Evolutionary conservation across 2,888 invertebrate species (phyloP).

Genomic region (Ptycholaimellus sp.): DNA sequence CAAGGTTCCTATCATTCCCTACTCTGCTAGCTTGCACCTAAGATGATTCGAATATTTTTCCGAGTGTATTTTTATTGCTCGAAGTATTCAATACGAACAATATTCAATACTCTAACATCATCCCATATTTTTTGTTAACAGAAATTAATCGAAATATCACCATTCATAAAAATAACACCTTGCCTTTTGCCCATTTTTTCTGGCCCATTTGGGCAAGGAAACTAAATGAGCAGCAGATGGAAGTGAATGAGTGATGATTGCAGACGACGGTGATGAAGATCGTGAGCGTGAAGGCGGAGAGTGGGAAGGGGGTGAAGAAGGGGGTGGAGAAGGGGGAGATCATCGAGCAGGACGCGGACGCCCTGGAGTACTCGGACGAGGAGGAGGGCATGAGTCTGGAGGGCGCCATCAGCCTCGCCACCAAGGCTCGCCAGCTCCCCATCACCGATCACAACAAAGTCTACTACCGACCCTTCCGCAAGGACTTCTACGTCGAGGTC

Average conservation of each 20-base stretch:
- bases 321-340: constrained; percentile 54
- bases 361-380: constrained; percentile 63
- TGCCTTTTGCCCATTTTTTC: too few species aligned
- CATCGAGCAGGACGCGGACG: constrained; percentile 95
- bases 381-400: constrained; percentile 83
- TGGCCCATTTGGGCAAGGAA: too few species aligned
- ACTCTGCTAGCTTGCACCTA: too few species aligned
- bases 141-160: constrained; percentile 9
- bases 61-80: too few species aligned
- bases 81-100: too few species aligned
- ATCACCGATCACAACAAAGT: constrained; percentile 65
- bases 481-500: constrained; percentile 79
- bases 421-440: constrained; percentile 36
- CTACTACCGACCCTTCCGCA: constrained; percentile 63
- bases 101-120: too few species aligned
- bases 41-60: too few species aligned
- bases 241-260: background rate
- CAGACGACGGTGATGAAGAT: background rate
- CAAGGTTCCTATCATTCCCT: too few species aligned
- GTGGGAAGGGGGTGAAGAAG: constrained; percentile 9
- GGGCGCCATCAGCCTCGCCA: constrained; percentile 17
- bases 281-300: constrained; percentile 7
- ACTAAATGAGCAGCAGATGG: too few species aligned
- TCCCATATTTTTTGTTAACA: too few species aligned
- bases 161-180: too few species aligned